These are phyloP conservation scores for Drosophila bifasciata DNA, from an alignment of 1,140 invertebrate species.

Conservation along the genomic window DNA sequence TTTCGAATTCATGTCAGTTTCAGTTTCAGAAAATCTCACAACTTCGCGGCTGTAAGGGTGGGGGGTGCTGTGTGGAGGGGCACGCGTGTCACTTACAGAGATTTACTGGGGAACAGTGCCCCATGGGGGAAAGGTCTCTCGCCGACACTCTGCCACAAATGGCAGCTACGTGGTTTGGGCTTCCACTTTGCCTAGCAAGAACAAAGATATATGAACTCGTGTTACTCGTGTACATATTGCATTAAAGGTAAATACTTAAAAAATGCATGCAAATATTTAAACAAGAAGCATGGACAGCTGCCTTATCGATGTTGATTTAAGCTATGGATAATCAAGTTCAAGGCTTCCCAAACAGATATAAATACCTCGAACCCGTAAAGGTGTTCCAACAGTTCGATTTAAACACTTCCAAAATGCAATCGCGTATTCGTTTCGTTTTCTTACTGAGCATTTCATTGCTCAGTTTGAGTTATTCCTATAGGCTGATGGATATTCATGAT, in stretches of 20 bases:
- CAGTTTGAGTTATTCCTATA: slow-evolving; percentile 17
- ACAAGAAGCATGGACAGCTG: slow-evolving; percentile 47
- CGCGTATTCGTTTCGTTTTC: slow-evolving; percentile 11
- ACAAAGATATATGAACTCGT: not conserved
- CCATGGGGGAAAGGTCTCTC: slow-evolving; percentile 25
- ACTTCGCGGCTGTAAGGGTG: slow-evolving; percentile 37
- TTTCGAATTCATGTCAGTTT: slow-evolving; percentile 79
- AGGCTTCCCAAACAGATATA: slow-evolving; percentile 40
- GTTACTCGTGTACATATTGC: slow-evolving; percentile 30
- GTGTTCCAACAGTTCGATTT: slow-evolving; percentile 33
- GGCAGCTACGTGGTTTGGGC: slow-evolving; percentile 62
- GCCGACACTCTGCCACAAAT: slow-evolving; percentile 48
- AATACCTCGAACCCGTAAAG: slow-evolving; percentile 16
- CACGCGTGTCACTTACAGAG: slow-evolving; percentile 65
- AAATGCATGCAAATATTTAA: slow-evolving; percentile 32
- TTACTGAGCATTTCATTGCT: slow-evolving; percentile 6
- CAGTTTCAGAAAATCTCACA: slow-evolving; percentile 65
- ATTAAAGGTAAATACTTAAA: slow-evolving; percentile 24
- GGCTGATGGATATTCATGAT: slow-evolving; percentile 14
- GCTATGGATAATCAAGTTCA: slow-evolving; percentile 40
- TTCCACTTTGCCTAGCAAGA: slow-evolving; percentile 8
- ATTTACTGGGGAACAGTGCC: slow-evolving; percentile 41
- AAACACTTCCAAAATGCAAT: slow-evolving; percentile 35
- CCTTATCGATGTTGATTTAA: slow-evolving; percentile 27
- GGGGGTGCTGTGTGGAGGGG: slow-evolving; percentile 18